These are phyloP conservation scores for Melanotaenia maccullochi DNA, from an alignment of 2,797 vertebrate genomes.

Conservation along the genomic window DNA sequence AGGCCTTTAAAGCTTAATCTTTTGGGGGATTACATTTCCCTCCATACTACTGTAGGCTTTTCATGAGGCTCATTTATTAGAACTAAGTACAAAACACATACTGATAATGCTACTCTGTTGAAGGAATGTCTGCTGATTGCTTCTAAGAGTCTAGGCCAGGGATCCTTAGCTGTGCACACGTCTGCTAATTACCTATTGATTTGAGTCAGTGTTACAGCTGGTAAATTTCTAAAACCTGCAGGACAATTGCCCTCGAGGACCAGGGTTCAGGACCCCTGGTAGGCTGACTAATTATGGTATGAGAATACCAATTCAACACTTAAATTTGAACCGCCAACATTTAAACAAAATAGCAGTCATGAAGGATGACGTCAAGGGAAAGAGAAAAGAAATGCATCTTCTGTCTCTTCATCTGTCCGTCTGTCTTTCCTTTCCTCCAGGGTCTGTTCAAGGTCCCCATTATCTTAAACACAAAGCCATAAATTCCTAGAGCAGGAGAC, in stretches of 20 bases:
- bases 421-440: constrained; percentile 18
- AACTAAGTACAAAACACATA: neutral
- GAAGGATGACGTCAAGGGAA: neutral
- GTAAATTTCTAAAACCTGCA: no score
- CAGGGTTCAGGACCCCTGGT: no score
- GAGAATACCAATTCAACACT: neutral
- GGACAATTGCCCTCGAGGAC: no score
- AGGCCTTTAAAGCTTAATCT: no score
- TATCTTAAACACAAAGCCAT: constrained; percentile 34
- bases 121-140: neutral
- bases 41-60: no score
- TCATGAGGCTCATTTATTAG: no score
- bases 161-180: no score
- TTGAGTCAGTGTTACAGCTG: no score
- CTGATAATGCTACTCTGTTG: neutral
- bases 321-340: neutral
- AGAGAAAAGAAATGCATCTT: constrained; percentile 15
- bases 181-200: no score
- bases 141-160: no score
- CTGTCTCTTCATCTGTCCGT: constrained; percentile 4
- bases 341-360: neutral
- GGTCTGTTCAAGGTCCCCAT: constrained; percentile 50
- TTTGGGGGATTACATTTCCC: neutral
- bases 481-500: constrained; percentile 20
- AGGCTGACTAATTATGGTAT: neutral